These are phyloP conservation scores for Drosophila murphyi DNA, from an alignment of 1,140 invertebrate genomes.

Conservation along the genomic window DNA sequence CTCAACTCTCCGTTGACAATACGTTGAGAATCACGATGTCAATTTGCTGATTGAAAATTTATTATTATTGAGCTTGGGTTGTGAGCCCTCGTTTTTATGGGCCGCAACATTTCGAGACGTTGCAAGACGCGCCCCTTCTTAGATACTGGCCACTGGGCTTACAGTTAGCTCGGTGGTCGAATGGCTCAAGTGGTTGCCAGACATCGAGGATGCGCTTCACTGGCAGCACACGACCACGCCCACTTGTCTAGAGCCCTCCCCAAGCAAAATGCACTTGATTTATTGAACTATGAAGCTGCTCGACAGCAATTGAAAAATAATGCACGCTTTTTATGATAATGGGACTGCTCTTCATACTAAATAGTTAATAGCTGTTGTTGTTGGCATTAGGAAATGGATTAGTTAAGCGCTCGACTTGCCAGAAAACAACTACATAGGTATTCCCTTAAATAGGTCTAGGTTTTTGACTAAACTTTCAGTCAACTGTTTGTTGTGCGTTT, in stretches of 20 bases:
- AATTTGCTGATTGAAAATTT: slow-evolving; percentile 80
- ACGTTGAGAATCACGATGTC: slow-evolving; percentile 68
- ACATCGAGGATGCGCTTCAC: slow-evolving; percentile 30
- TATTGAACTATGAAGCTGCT: slow-evolving; percentile 48
- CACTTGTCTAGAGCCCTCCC: slow-evolving; percentile 16
- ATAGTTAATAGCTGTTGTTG: not conserved
- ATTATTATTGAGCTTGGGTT: slow-evolving; percentile 55
- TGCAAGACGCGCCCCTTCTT: slow-evolving; percentile 23
- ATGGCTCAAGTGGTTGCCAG: slow-evolving; percentile 28
- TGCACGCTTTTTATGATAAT: slow-evolving; percentile 15
- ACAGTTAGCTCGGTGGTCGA: slow-evolving; percentile 4
- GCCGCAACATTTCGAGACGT: slow-evolving; percentile 27
- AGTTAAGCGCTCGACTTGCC: slow-evolving; percentile 4
- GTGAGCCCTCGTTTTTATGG: slow-evolving; percentile 48
- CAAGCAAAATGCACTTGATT: slow-evolving; percentile 57
- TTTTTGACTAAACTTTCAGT: too few relatives aligned
- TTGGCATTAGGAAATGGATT: slow-evolving; percentile 1
- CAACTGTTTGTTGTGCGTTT: too few relatives aligned
- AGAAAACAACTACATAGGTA: not conserved
- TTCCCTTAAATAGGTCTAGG: too few relatives aligned
- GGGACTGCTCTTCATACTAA: not conserved
- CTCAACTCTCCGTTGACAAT: slow-evolving; percentile 5
- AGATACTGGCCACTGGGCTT: not conserved
- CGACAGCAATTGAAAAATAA: slow-evolving; percentile 45
- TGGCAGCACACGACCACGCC: slow-evolving; percentile 38